Base-by-base conservation (phyloP, 2,113 vertebrate genomes). In the Athene cunicularia region DNA sequence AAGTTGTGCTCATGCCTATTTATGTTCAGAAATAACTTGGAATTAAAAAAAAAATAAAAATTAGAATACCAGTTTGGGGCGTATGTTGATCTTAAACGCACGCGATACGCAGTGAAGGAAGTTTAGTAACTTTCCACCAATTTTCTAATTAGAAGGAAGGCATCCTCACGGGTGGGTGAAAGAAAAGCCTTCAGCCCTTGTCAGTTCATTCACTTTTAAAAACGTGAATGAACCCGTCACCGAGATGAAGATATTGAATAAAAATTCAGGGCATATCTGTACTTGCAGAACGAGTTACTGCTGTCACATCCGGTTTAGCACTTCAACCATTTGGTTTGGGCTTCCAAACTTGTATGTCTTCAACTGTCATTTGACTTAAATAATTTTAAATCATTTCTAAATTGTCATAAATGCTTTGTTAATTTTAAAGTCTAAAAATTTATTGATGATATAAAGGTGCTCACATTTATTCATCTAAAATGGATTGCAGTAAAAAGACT, bases 81-180 rank as follows among this genome's bases (percentile, higher is more conserved):
- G 47, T 1, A 9, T 6, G 23, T 17, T 71, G 41, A 26, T 18
- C 49, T 27, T 21, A 30, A 66, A 37, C 4, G 8, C 5, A 49
- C 60, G 10, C 0, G 0, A 7, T 18, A 39, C 13, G 7, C 20
- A 59, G 24, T 3, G 16, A 52, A 22, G 52, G 49, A 71, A 76
- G 14, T 1, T 50, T 5, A 45, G 26, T 5, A 41, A 62, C 20
- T 41, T 27, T 30, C 60, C 75, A 71, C 28, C 20, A 8, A 5
- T 58, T 35, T 32, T 13, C 64, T 59, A 23, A 11, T 13, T 9
- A 33, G 17, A 21, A 53, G 30, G 23, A 90, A 62, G 6, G 8
- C 18, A 11, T 12, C 21, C 7, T 63, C 50, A 32, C 8, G 8
- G 45, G 5, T 26, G 56, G 9, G 32, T 27, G 35, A 11, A 28